These are phyloP conservation scores for Phenganax marumi DNA, from an alignment of 92 coral and sea anemone genomes.

Conservation along the genomic window DNA sequence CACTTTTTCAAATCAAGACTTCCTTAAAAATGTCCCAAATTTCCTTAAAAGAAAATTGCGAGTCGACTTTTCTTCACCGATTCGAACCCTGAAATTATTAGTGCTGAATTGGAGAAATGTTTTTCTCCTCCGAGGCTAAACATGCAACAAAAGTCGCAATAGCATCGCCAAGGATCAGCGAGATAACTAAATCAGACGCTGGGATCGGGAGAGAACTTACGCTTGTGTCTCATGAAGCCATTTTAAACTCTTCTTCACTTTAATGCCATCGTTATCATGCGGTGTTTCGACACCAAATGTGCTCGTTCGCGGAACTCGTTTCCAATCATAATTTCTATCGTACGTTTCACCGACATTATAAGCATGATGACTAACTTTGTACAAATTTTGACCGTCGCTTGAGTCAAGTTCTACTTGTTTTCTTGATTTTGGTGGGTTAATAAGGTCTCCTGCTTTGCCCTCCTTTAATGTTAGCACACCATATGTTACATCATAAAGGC, in stretches of 20 bases:
- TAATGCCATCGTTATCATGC: constrained; percentile 93
- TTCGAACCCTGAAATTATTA: too few relatives aligned
- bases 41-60: too few relatives aligned
- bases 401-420: constrained; percentile 72
- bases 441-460: constrained; percentile 95
- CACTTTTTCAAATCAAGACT: too few relatives aligned
- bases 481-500: constrained; percentile 77
- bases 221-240: constrained; percentile 97
- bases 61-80: too few relatives aligned
- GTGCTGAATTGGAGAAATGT: too few relatives aligned
- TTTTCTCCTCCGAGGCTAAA: too few relatives aligned
- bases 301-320: constrained; percentile 76
- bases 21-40: too few relatives aligned
- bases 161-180: neutral
- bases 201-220: constrained; percentile 53
- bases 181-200: too few relatives aligned
- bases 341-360: constrained; percentile 94
- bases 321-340: constrained; percentile 95
- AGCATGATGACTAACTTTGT: constrained; percentile 92
- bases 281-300: constrained; percentile 95
- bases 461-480: constrained; percentile 92
- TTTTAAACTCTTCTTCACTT: constrained; percentile 78
- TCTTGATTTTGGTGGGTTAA: constrained; percentile 80
- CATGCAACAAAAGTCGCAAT: too few relatives aligned
- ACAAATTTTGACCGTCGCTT: constrained; percentile 75